phyloP scores from a whole-genome alignment of 2,797 vertebrate species.

The Xyrichtys novacula region DNA sequence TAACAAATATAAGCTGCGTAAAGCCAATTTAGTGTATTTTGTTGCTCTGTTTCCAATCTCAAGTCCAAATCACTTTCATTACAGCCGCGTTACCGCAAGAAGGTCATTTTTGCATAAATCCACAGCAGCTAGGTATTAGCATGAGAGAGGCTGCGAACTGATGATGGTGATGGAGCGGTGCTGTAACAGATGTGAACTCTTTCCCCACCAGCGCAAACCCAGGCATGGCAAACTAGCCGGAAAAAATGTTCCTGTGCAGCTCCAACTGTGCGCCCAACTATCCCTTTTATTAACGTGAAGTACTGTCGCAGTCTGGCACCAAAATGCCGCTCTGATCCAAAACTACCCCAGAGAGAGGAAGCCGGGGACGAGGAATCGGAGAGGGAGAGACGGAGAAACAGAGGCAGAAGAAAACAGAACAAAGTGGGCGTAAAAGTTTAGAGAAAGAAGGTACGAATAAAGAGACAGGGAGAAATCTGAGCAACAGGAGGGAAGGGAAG shows the following conservation, averaged over 20 bases:
- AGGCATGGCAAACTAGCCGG: conserved; percentile 50
- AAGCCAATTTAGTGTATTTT: conserved; percentile 38
- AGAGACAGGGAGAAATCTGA: conserved; percentile 46
- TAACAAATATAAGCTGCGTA: conserved; percentile 29
- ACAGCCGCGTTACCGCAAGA: conserved; percentile 3
- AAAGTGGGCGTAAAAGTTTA: conserved; percentile 53
- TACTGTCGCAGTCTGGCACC: conserved; percentile 66
- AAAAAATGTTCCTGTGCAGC: conserved; percentile 44
- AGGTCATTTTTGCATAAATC: conserved; percentile 44
- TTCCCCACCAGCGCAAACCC: conserved; percentile 47
- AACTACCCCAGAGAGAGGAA: conserved; percentile 69
- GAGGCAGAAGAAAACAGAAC: conserved; percentile 38
- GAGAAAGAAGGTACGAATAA: conserved; percentile 57
- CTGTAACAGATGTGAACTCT: conserved; percentile 38
- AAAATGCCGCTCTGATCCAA: conserved; percentile 71
- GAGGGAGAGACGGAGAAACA: conserved; percentile 20
- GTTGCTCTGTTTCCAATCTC: conserved; percentile 52
- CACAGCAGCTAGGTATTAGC: conserved; percentile 29
- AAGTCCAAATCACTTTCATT: conserved; percentile 38
- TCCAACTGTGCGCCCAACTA: conserved; percentile 64
- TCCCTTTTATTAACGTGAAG: conserved; percentile 76
- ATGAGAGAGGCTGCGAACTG: conserved; percentile 27
- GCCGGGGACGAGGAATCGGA: conserved; percentile 40
- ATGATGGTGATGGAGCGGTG: conserved; percentile 55
- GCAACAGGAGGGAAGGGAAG: conserved; percentile 49